These are phyloP conservation scores for Xanthia icteritia DNA, from an alignment of 2,888 invertebrate genomes.

Conservation along the genomic window DNA sequence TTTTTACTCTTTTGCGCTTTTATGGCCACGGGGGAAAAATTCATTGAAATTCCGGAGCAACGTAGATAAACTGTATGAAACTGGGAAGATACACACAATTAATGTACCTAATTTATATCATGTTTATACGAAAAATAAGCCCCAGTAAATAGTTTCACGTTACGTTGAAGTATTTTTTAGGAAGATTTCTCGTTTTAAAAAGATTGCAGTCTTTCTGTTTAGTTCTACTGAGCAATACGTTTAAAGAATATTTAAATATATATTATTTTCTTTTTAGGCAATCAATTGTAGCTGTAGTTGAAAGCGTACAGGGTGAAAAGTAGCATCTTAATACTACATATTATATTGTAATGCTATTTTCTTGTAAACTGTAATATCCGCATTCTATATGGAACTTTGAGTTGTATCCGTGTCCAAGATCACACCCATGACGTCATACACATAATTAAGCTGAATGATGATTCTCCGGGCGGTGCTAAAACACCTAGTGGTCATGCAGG, in stretches of 20 bases:
- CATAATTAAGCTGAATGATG: conserved; percentile 20
- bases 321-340: background rate
- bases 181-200: conserved; percentile 27
- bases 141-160: conserved; percentile 52
- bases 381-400: conserved; percentile 10
- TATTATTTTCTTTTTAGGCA: conserved; percentile 1
- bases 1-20: conserved; percentile 62
- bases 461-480: conserved; percentile 4
- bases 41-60: conserved; percentile 61
- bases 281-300: background rate
- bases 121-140: conserved; percentile 43
- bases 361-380: background rate
- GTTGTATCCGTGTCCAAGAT: conserved; percentile 14
- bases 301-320: background rate
- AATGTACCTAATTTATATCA: conserved; percentile 58
- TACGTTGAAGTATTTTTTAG: conserved; percentile 36
- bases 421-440: conserved; percentile 27
- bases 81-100: conserved; percentile 56
- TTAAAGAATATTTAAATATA: background rate
- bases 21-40: conserved; percentile 65
- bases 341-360: background rate
- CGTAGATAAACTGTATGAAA: conserved; percentile 61
- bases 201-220: background rate
- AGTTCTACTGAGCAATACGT: background rate
- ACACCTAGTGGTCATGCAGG: background rate